Conservation (phyloP, 35 echinoderm and acorn worm genomes). For the Hemicentrotus pulcherrimus region DNA sequence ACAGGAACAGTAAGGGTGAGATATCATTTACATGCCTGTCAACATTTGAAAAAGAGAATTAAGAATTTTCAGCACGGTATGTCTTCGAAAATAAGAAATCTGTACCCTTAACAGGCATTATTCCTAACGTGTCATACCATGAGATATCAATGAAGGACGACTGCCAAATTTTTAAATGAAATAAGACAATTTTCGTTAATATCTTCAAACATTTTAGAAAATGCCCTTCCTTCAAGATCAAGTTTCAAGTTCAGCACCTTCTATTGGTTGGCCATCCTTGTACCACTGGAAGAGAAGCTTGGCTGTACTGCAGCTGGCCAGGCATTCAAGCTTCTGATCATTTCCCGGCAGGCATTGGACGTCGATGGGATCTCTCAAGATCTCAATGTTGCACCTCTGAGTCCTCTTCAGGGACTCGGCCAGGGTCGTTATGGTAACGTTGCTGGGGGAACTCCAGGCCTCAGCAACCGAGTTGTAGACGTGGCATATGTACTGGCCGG, state of each 20-base stretch:
- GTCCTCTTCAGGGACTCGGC: background rate
- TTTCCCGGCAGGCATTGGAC: constrained; percentile 51
- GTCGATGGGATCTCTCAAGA: constrained; percentile 57
- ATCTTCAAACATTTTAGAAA: background rate
- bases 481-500: constrained; percentile 67
- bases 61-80: too few relatives aligned
- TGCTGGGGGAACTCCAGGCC: constrained; percentile 45
- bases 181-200: background rate
- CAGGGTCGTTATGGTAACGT: constrained; percentile 52
- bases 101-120: too few relatives aligned
- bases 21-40: too few relatives aligned
- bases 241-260: constrained; percentile 48
- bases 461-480: constrained; percentile 52
- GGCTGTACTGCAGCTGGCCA: constrained; percentile 21
- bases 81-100: too few relatives aligned
- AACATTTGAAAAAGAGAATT: too few relatives aligned
- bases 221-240: background rate
- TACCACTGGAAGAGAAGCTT: constrained; percentile 79
- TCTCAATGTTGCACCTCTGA: constrained; percentile 34
- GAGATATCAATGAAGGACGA: background rate
- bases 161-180: background rate
- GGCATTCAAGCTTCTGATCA: constrained; percentile 49
- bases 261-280: constrained; percentile 62
- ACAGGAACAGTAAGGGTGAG: too few relatives aligned
- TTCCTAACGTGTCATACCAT: too few relatives aligned